Evolutionary conservation across 2,888 invertebrate genomes (phyloP).

Genomic region (Amaurobius ferox): DNA sequence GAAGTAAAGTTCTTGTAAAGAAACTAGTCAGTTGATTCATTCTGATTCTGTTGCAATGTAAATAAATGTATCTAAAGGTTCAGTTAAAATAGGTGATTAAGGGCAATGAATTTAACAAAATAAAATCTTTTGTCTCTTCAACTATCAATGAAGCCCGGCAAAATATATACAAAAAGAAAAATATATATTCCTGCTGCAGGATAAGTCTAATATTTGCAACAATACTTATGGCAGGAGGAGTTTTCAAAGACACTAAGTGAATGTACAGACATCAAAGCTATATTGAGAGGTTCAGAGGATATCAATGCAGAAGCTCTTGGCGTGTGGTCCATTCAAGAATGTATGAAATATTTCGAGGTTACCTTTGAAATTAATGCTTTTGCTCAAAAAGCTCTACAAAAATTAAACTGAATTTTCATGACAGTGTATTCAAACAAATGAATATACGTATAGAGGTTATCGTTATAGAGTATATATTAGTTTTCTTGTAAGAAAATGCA

Average conservation of each 20-base stretch:
- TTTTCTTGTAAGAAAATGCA: slow-evolving; percentile 46
- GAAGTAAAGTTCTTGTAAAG: slow-evolving; percentile 20
- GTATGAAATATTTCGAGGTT: slow-evolving; percentile 48
- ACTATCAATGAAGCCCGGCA: slow-evolving; percentile 26
- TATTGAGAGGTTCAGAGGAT: slow-evolving; percentile 1
- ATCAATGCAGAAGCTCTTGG: slow-evolving; percentile 33
- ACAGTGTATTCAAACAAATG: slow-evolving; percentile 6
- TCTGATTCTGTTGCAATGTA: slow-evolving; percentile 35
- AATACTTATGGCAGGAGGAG: slow-evolving; percentile 44
- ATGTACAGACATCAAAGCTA: slow-evolving; percentile 47
- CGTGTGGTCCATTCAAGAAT: slow-evolving; percentile 41
- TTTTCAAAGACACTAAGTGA: slow-evolving; percentile 52
- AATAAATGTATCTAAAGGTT: slow-evolving; percentile 43
- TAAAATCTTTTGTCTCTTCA: slow-evolving; percentile 29
- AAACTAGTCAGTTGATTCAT: slow-evolving; percentile 20
- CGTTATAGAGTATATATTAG: slow-evolving; percentile 29
- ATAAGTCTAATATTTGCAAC: slow-evolving; percentile 22
- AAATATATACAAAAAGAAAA: slow-evolving; percentile 23
- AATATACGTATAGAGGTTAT: slow-evolving; percentile 1
- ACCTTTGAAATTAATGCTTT: slow-evolving; percentile 38
- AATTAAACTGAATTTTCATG: slow-evolving; percentile 37
- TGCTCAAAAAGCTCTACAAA: slow-evolving; percentile 44
- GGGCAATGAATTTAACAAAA: slow-evolving; percentile 1
- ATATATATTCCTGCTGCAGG: slow-evolving; percentile 29
- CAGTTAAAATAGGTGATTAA: slow-evolving; percentile 45